These are phyloP conservation scores for Panthera uncia DNA, from an alignment of 2,113 vertebrate species.

Conservation along the genomic window DNA sequence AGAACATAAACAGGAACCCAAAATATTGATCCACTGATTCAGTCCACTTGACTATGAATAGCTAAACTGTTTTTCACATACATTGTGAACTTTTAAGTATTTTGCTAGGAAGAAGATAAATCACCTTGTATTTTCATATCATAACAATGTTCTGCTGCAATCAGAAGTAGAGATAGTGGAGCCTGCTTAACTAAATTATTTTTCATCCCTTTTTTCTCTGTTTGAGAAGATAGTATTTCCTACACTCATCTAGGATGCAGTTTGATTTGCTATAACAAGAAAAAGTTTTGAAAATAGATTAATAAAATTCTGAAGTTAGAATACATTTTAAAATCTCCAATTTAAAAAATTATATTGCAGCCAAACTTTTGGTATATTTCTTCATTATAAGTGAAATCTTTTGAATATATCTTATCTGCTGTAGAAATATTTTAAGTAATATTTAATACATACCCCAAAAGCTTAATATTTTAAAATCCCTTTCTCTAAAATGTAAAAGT, in stretches of 20 bases:
- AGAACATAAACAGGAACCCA: neutral
- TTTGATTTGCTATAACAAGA: neutral
- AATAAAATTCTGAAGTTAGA: neutral
- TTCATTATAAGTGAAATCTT: neutral
- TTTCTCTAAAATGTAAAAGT: neutral
- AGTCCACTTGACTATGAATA: neutral
- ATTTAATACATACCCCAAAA: neutral
- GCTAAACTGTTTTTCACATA: neutral
- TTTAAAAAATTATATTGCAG: neutral
- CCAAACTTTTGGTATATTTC: neutral
- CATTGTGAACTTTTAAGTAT: slow-evolving; percentile 7
- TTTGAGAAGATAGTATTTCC: neutral
- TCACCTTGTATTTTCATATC: neutral
- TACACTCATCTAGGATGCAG: neutral
- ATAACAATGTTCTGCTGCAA: neutral
- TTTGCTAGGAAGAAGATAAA: neutral
- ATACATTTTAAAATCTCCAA: neutral
- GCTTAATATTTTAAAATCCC: neutral
- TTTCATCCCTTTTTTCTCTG: neutral
- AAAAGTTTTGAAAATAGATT: neutral
- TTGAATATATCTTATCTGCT: neutral
- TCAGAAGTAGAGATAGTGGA: neutral
- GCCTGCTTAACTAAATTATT: neutral
- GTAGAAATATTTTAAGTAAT: neutral
- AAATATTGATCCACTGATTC: neutral